phyloP scores from a whole-genome alignment of 2,888 invertebrate species.

The Apamea sordens region DNA sequence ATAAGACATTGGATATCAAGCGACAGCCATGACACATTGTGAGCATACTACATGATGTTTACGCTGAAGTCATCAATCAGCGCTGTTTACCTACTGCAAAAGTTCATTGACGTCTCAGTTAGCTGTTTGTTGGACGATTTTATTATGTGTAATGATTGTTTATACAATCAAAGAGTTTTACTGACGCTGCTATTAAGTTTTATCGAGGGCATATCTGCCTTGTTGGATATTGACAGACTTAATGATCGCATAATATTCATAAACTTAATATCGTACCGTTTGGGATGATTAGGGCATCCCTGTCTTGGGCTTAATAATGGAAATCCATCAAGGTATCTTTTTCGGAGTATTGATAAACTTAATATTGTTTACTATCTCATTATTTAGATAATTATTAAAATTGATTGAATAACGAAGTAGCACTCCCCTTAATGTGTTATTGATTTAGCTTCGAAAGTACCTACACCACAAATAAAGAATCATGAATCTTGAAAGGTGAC shows the following conservation, averaged over 20 bases:
- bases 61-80: conserved; percentile 70
- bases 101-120: conserved; percentile 71
- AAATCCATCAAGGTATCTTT: background rate
- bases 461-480: no score
- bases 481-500: no score
- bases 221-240: background rate
- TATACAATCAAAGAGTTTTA: background rate
- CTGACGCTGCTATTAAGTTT: conserved; percentile 25
- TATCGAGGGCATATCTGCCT: background rate
- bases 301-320: background rate
- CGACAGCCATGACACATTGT: conserved; percentile 60
- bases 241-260: conserved; percentile 10
- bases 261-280: background rate
- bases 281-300: background rate
- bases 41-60: conserved; percentile 51
- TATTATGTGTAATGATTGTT: conserved; percentile 39
- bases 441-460: background rate
- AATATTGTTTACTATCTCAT: background rate
- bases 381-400: background rate
- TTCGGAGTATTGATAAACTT: background rate
- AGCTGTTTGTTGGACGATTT: conserved; percentile 54
- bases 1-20: conserved; percentile 30
- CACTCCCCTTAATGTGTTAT: conserved; percentile 3
- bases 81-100: conserved; percentile 64
- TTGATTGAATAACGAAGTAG: background rate